Evolutionary conservation across 1,140 invertebrate species (phyloP), one percentile per base, ranked within the genome.

Genomic region (Drosophila dunni): DNA sequence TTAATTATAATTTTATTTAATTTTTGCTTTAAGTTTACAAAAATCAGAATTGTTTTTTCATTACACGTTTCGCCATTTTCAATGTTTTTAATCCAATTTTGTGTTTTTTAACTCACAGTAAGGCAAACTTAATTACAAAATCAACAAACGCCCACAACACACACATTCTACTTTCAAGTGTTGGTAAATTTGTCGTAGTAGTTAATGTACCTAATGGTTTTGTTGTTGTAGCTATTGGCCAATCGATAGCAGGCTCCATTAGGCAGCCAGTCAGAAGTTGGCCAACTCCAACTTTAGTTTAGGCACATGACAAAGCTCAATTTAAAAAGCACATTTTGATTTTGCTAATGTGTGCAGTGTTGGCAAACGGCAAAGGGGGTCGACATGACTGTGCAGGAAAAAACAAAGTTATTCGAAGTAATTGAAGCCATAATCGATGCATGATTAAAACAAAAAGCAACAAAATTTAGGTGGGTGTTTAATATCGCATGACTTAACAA

Each of bases 221-320:
- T 33, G 63, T 60, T 51, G 36, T 34, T 36, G 3, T 36, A 17
- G 44, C 42, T 36, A 45, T 5, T 34, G 40, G 24, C n/a, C 24
- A 42, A 48, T 73, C 53, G 64, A 53, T 60, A 60, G 54, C 46
- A 46, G 17, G 51, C 60, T 60, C 63, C 64, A 75, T 78, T 70
- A 74, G 61, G 45, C 57, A 54, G 42, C 78, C 51, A 51, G 64
- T 76, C 50, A 53, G 50, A 36, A 42, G 40, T n/a, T 29, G 11
- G n/a, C 6, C 33, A 53, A 36, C n/a, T 33, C 42, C 13, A 45
- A 20, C 17, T 20, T 7, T 13, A 29, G 29, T 33, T 40, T 54
- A 34, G 17, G 34, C 48, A 13, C 42, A 81, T 86, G 84, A 89
- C 79, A 70, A 63, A 45, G 80, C 76, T 54, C 60, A 67, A 88